These are phyloP conservation scores for Nezara viridula DNA, from an alignment of 2,888 invertebrate species.

Conservation along the genomic window DNA sequence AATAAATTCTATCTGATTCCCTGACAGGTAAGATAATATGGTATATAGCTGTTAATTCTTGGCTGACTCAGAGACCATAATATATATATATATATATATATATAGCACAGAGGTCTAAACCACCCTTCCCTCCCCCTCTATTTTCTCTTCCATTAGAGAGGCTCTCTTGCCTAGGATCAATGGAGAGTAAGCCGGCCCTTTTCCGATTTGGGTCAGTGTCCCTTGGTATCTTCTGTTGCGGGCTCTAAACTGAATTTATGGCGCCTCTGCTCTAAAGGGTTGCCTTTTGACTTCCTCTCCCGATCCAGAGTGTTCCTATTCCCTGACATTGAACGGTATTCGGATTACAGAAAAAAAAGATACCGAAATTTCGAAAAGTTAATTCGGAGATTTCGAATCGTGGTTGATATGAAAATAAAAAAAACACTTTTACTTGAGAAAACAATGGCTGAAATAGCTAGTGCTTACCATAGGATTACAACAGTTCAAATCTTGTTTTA, in stretches of 20 bases:
- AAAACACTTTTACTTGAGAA: too few relatives aligned
- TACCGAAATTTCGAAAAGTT: too few relatives aligned
- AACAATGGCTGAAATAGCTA: too few relatives aligned
- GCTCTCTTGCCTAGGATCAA: slow-evolving; percentile 15
- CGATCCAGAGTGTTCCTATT: not conserved
- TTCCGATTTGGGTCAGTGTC: slow-evolving; percentile 47
- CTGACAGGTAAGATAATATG: slow-evolving; percentile 1
- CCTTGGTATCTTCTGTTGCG: slow-evolving; percentile 36
- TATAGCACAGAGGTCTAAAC: not conserved
- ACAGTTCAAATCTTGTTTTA: too few relatives aligned
- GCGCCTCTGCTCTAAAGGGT: not conserved
- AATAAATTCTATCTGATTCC: slow-evolving; percentile 10
- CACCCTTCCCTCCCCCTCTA: not conserved
- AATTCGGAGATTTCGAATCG: too few relatives aligned
- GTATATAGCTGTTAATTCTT: slow-evolving; percentile 51
- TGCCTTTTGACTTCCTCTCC: not conserved
- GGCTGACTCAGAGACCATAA: not conserved
- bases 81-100: slow-evolving; percentile 1
- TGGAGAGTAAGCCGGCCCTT: slow-evolving; percentile 1
- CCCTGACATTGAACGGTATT: not conserved
- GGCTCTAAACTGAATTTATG: slow-evolving; percentile 24
- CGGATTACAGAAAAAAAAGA: too few relatives aligned
- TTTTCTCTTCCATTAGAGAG: slow-evolving; percentile 29
- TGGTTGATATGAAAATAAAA: too few relatives aligned
- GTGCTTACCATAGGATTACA: too few relatives aligned